These are phyloP conservation scores for Martes martes DNA, from an alignment of 2,113 vertebrate genomes.

Conservation along the genomic window DNA sequence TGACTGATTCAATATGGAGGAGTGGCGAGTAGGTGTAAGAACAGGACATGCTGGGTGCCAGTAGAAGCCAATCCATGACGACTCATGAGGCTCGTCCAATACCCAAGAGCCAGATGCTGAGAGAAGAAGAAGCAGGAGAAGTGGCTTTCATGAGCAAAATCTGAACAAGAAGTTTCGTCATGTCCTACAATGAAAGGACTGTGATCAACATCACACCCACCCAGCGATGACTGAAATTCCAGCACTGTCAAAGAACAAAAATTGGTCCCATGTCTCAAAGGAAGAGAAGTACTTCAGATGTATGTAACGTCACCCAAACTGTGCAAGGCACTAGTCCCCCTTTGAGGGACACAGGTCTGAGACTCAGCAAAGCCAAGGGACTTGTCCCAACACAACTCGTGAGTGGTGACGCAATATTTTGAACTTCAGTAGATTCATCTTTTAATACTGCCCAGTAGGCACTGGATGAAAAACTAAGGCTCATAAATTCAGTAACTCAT, in stretches of 20 bases:
- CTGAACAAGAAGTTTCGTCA: neutral
- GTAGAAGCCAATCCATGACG: neutral
- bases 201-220: neutral
- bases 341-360: neutral
- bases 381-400: neutral
- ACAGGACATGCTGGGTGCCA: neutral
- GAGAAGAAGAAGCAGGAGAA: neutral
- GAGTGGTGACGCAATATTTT: neutral
- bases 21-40: neutral
- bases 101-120: neutral
- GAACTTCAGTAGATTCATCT: neutral
- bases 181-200: neutral
- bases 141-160: neutral
- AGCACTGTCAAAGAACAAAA: neutral
- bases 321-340: neutral
- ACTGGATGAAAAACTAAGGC: neutral
- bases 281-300: neutral
- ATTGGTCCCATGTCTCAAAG: neutral
- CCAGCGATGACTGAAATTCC: neutral
- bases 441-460: neutral
- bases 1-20: neutral
- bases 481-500: neutral
- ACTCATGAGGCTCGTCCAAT: neutral
- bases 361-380: neutral
- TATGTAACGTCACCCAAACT: neutral